Evolutionary conservation across 2,888 invertebrate genomes (phyloP).

Genomic region (Dioctria rufipes): DNA sequence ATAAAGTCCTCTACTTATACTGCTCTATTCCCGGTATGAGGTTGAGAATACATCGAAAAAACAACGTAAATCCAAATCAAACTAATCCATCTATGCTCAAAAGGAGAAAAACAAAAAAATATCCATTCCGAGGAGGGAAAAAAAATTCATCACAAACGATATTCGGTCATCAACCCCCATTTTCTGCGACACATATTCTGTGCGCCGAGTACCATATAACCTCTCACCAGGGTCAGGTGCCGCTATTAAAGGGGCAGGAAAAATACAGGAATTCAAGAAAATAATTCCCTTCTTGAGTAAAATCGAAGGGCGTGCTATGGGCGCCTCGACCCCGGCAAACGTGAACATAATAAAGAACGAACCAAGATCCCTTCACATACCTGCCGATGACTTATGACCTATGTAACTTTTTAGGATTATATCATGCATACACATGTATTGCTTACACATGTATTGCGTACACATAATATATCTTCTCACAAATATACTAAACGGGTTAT

Average conservation of each 20-base stretch:
- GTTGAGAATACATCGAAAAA: too few species aligned
- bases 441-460: too few species aligned
- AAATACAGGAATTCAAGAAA: slow-evolving; percentile 40
- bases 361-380: slow-evolving; percentile 2
- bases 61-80: too few species aligned
- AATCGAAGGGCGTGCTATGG: slow-evolving; percentile 48
- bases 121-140: too few species aligned
- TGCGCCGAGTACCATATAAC: slow-evolving; percentile 23
- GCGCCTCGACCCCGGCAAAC: not conserved
- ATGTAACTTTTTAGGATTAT: slow-evolving; percentile 12
- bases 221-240: slow-evolving; percentile 38
- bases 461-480: not conserved
- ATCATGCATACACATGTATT: not conserved
- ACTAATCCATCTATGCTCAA: slow-evolving; percentile 4
- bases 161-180: slow-evolving; percentile 37
- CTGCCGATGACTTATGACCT: slow-evolving; percentile 38
- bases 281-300: slow-evolving; percentile 3
- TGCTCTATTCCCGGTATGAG: too few species aligned
- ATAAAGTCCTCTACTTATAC: too few species aligned
- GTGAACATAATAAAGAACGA: not conserved
- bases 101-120: not conserved
- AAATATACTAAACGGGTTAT: not conserved
- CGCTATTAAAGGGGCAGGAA: slow-evolving; percentile 13
- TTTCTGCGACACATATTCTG: slow-evolving; percentile 14
- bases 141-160: not conserved